Conservation (phyloP, 2,888 invertebrate genomes). For the Pilophorus perplexus region DNA sequence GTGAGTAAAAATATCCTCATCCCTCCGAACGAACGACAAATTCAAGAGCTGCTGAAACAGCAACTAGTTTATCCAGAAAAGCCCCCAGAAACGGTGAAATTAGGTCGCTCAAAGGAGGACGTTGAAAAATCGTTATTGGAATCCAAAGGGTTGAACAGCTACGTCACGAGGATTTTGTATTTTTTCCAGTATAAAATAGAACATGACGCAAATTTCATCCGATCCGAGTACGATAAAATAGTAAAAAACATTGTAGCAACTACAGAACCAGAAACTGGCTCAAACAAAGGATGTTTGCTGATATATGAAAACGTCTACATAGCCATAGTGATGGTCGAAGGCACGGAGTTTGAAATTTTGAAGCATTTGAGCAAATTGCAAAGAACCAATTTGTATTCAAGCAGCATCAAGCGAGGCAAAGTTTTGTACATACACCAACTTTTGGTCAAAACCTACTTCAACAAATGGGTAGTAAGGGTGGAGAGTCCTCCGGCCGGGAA, state of each 20-base stretch:
- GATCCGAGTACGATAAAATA: not conserved
- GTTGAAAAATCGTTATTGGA: conserved; percentile 12
- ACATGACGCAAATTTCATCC: not conserved
- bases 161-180: conserved; percentile 10
- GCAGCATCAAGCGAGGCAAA: not conserved
- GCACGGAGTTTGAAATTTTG: conserved; percentile 11
- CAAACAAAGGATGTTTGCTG: conserved; percentile 27
- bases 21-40: not conserved
- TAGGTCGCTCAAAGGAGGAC: not conserved
- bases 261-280: not conserved
- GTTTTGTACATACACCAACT: conserved; percentile 17
- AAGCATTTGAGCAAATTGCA: conserved; percentile 19
- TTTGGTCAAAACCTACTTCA: conserved; percentile 16
- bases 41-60: conserved; percentile 5
- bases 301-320: conserved; percentile 19
- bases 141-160: conserved; percentile 14
- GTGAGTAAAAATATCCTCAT: conserved; percentile 4
- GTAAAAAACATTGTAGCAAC: not conserved
- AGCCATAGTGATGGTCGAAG: conserved; percentile 26
- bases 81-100: not conserved
- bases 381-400: not conserved
- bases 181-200: conserved; percentile 2
- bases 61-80: conserved; percentile 15
- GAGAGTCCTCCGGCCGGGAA: conserved; percentile 10
- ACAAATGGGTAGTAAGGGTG: conserved; percentile 18